Base-by-base conservation (phyloP, 1,140 invertebrate species). In the Penaeus vannamei region DNA sequence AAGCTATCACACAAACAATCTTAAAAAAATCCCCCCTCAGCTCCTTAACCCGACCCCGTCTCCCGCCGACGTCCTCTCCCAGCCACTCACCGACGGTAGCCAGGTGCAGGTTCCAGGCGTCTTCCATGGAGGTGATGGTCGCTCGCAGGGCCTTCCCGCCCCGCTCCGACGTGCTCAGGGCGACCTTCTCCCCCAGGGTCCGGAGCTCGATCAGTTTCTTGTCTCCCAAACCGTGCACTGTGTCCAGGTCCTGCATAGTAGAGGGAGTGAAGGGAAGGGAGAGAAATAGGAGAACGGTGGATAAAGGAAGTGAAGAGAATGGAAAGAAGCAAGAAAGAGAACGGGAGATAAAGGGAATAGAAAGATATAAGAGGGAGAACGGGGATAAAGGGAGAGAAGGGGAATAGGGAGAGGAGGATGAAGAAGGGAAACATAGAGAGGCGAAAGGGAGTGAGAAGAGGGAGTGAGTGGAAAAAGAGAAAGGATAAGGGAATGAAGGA, bases 111-210 rank as follows among this genome's bases (percentile, higher is more conserved):
- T 93, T 96, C 95, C 92, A 97, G 92, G 93, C 92, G 76, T 93
- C 92, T 82, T 93, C 91, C 19, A 91, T 87, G 59, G 90, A 90
- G 26, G 90, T 84, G 59, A 91, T 86, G 7, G 91, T 90, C 14
- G 91, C 89, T 95, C 90, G 89, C 91, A 90, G 89, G 20, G 89
- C 86, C 79, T 89, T 83, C 26, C 90, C 91, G 46, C 93, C 94
- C 53, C 91, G 87, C 23, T 93, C 95, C 0, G 97, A 97, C 12
- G 98, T 98, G 90, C 96, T 97, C 82, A 96, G 95, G n/a, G 95
- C 95, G 0, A 98, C 96, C 81, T 94, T 93, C 3, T 94, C 93
- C 86, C 95, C 95, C 7, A 96, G 93, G 79, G 95, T 93, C 91
- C 95, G 94, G 8, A 98, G 94, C 90, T 95, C 95, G 81, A 95